A percentile compares a stretch with the other conserved stretches of the same genome.
phyloP scores from a whole-genome alignment of 2,888 invertebrate species.

The Chrysolina americana region DNA sequence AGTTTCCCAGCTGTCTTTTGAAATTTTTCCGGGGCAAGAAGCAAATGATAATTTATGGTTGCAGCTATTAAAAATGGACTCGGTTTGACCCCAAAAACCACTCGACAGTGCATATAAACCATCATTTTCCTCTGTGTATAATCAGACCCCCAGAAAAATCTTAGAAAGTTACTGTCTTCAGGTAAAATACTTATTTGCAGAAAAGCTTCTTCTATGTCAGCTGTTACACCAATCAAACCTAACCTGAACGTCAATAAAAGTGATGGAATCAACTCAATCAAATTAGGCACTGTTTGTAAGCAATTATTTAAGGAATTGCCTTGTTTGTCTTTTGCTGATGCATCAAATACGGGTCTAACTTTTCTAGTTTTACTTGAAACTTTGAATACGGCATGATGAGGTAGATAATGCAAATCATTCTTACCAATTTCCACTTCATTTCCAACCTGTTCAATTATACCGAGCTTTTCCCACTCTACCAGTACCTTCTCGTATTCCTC shows the following conservation, averaged over 20 bases:
- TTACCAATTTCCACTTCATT: background rate
- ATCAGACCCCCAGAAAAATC: conserved; percentile 1
- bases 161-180: background rate
- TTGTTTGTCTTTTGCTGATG: background rate
- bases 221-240: conserved; percentile 6
- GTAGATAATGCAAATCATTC: too few species aligned
- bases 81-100: conserved; percentile 37
- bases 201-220: conserved; percentile 7
- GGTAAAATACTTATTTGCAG: background rate
- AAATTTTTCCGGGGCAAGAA: conserved; percentile 6
- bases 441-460: conserved; percentile 1
- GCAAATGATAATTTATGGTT: conserved; percentile 33
- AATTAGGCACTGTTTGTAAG: background rate
- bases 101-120: conserved; percentile 34
- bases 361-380: conserved; percentile 19
- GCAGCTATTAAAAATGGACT: conserved; percentile 41
- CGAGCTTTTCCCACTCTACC: background rate
- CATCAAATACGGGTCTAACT: conserved; percentile 20
- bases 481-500: background rate
- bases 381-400: conserved; percentile 4
- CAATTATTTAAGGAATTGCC: conserved; percentile 2
- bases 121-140: background rate
- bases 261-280: conserved; percentile 1
- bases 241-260: conserved; percentile 8
- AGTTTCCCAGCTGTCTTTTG: background rate